Evolutionary conservation across 2,797 vertebrate species (phyloP), one percentile per base, ranked within the genome.

Genomic region (Microctenopoma steveboyesi): DNA sequence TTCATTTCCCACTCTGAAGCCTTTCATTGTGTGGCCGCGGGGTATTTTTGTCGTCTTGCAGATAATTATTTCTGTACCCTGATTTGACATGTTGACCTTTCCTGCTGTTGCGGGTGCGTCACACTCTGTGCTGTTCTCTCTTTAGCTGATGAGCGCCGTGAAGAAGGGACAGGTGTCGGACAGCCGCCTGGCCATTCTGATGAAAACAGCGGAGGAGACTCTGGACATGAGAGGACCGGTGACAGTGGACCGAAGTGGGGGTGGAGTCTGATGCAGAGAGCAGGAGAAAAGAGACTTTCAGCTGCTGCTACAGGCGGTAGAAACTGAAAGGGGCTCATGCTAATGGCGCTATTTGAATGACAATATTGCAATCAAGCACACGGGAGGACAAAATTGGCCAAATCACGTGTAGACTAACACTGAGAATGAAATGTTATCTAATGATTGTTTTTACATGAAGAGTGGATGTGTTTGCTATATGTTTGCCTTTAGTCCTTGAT

Each of bases 101-200:
- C 13, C 61, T 1, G 16, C 43, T 10, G 9, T 58, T 50, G 30
- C 35, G 7, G 7, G 7, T n/a, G 0, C 11, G 42, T 11, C 37
- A 0, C 33, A 12, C 63, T 27, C 50, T 74, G 61, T 64, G 42
- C 48, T 3, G 28, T 61, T 50, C 47, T 53, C 77, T 50, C 78
- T 69, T n/a, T 76, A 99, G 98, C 95, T 99, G 69, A 99, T 99
- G 98, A 98, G 95, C 3, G 98, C 98, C 0, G 93, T 99, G 80
- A 96, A 97, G 88, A 97, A 97, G 90, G 98, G 98, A 12, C 95
- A 94, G 0, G 94, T 99, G 71, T 98, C 97, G 0, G 95, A 95
- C 79, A 99, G 96, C 92, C 93, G 98, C 0, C 92, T 99, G 72
- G 97, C 97, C 14, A 96, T 98, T 22, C 94, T 99, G 27, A 94